Evolutionary conservation across 2,888 invertebrate species (phyloP).

Genomic region (Leptopilina drosophilae): DNA sequence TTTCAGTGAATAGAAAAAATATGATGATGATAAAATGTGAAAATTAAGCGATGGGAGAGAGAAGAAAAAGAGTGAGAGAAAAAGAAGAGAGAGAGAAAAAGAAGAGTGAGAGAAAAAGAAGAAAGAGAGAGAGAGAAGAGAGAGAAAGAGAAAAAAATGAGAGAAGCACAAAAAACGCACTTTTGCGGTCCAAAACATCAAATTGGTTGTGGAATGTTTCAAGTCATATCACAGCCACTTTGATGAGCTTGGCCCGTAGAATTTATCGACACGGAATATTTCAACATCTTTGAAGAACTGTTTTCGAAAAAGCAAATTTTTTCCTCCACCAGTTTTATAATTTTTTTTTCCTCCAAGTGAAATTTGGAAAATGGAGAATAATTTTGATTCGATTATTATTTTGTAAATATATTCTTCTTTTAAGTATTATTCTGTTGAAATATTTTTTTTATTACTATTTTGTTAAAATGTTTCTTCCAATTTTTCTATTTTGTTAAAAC

Average conservation of each 20-base stretch:
- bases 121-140: too few species aligned
- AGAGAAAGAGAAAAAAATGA: too few species aligned
- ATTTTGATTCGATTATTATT: too few species aligned
- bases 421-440: too few species aligned
- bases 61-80: slow-evolving; percentile 22
- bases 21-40: background rate
- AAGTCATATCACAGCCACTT: slow-evolving; percentile 98
- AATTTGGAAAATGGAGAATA: too few species aligned
- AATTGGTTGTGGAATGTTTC: slow-evolving; percentile 91
- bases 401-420: too few species aligned
- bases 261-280: slow-evolving; percentile 60
- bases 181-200: slow-evolving; percentile 85
- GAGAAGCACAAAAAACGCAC: slow-evolving; percentile 42
- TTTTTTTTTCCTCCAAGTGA: background rate
- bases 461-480: too few species aligned
- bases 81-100: too few species aligned
- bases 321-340: background rate
- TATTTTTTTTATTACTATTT: too few species aligned
- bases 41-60: slow-evolving; percentile 33
- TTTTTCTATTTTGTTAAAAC: too few species aligned
- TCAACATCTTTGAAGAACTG: background rate
- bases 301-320: background rate
- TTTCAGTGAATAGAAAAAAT: slow-evolving; percentile 34
- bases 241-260: slow-evolving; percentile 89
- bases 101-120: too few species aligned